Evolutionary conservation across 2,888 invertebrate genomes (phyloP), one percentile per base, ranked within the genome.

Genomic region (Lasioglossum marginatum): DNA sequence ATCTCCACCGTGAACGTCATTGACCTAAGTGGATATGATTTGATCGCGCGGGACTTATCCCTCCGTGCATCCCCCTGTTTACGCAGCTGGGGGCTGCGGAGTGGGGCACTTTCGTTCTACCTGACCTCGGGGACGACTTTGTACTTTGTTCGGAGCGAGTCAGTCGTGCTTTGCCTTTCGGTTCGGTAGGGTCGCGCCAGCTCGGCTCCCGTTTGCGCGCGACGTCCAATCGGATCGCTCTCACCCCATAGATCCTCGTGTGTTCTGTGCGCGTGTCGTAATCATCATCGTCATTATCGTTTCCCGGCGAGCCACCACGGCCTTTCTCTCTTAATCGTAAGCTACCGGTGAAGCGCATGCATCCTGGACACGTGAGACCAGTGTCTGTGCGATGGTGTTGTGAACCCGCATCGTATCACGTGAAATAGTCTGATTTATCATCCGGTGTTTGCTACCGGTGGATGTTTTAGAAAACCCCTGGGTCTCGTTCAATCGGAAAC

Each of bases 51-150:
- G 45, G 77, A 43, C 84, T 66, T 82, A 72, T 76, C 76, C 76
- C 83, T 66, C 40, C 74, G 34, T 40, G 40, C 78, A 77, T 83
- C 84, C 83, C 83, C 74, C 77, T 84, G 74, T 84, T 84, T 84
- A 84, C 84, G 84, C 63, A 63, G 82, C 82, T 45, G 23, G 70
- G 45, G 70, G 34, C 4, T 45, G 45, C 19, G 31, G 84, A 78
- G 84, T 78, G 85, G 84, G 84, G 84, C 74, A 70, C 84, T 84
- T 83, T 84, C 83, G 83, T 84, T 83, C 73, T 84, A 84, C 83
- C 83, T 84, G 83, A 84, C 77, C 83, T 83, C 37, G 72, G 83
- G 63, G 83, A 84, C 84, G 77, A 84, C 84, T 84, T 84, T 74
- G 83, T 83, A 84, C 84, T 84, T 84, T 84, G 83, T 84, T 84